These are phyloP conservation scores for Araneus ventricosus DNA, from an alignment of 1,140 invertebrate genomes.

Conservation along the genomic window DNA sequence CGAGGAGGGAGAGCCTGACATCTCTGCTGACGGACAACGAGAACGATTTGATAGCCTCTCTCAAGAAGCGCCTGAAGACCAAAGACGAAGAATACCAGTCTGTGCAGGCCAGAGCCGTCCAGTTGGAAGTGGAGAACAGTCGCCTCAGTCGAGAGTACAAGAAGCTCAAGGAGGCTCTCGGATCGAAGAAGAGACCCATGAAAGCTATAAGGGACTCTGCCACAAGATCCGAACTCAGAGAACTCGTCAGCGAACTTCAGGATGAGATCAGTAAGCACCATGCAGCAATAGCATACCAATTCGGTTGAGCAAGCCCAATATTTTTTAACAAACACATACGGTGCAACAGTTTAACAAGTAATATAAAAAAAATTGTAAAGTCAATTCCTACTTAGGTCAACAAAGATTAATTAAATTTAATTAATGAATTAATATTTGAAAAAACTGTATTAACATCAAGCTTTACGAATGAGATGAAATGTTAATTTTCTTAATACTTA, in stretches of 20 bases:
- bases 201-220: conserved; percentile 87
- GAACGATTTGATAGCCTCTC: conserved; percentile 74
- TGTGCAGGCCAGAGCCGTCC: conserved; percentile 77
- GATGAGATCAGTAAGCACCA: conserved; percentile 86
- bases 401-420: no score
- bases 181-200: conserved; percentile 83
- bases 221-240: conserved; percentile 87
- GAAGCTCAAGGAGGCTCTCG: conserved; percentile 79
- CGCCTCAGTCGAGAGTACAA: conserved; percentile 82
- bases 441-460: no score
- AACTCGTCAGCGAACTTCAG: conserved; percentile 89
- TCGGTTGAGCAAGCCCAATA: not conserved
- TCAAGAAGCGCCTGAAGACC: conserved; percentile 83
- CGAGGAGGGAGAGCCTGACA: conserved; percentile 79
- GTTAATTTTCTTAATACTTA: no score
- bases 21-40: conserved; percentile 74
- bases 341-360: no score
- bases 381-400: no score
- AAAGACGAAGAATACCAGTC: conserved; percentile 79
- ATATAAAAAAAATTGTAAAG: no score
- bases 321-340: no score
- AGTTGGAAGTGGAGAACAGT: conserved; percentile 78
- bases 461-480: no score
- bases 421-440: no score
- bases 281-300: no score